Percentiles rank a stretch among this genome's conserved stretches.
Conservation (phyloP, 2,888 invertebrate genomes). For the Aporophyla nigra region DNA sequence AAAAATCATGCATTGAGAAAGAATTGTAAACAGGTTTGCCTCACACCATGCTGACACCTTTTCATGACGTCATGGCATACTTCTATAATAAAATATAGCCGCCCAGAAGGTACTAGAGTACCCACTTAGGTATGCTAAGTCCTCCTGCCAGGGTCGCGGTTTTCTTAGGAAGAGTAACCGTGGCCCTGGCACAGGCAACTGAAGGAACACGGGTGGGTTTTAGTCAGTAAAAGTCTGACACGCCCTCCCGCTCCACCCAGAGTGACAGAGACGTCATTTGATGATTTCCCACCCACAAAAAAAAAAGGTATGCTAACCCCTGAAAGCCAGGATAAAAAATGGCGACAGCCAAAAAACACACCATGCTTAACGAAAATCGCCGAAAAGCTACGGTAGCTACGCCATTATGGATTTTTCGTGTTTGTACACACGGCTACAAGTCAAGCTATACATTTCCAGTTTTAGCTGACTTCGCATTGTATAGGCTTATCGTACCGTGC, state of each 20-base stretch:
- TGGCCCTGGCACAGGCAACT: too few species aligned
- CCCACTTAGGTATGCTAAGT: background rate
- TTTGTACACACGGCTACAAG: background rate
- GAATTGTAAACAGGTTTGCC: background rate
- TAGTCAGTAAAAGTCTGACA: too few species aligned
- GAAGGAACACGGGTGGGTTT: too few species aligned
- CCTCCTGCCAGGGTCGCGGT: too few species aligned
- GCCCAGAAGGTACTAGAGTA: background rate
- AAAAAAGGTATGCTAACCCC: background rate
- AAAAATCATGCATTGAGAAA: background rate
- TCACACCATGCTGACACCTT: background rate
- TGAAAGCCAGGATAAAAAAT: background rate
- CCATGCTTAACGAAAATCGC: background rate
- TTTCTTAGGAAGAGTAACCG: too few species aligned
- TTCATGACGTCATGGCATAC: background rate
- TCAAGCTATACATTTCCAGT: too few species aligned
- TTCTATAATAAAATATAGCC: background rate
- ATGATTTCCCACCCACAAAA: too few species aligned
- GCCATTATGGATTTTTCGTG: too few species aligned
- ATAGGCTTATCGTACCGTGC: too few species aligned
- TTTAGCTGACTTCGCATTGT: too few species aligned
- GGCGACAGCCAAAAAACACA: background rate
- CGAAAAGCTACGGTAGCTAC: background rate
- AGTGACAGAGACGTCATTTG: too few species aligned
- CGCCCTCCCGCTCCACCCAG: too few species aligned